Conservation (phyloP, 2,888 invertebrate genomes). For the Loripinus fragilis region DNA sequence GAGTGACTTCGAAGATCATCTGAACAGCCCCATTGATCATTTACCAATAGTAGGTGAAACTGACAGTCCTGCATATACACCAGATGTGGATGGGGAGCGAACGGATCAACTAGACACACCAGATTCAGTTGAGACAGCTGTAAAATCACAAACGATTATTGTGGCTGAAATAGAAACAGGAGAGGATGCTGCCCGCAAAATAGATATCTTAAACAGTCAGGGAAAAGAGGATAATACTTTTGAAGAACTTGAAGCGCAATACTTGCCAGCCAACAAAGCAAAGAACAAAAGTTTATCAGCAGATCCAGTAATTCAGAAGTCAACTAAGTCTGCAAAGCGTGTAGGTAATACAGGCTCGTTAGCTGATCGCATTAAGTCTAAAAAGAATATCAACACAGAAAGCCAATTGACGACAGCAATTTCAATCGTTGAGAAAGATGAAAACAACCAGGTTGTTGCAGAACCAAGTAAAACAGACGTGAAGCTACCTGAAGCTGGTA, state of each 20-base stretch:
- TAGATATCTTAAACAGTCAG: neutral
- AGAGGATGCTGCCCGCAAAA: neutral
- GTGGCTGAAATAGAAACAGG: neutral
- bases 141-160: neutral
- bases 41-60: constrained; percentile 9
- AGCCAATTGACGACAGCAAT: neutral
- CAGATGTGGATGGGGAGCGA: neutral
- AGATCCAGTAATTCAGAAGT: neutral
- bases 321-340: too few relatives aligned
- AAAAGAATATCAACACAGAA: neutral
- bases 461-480: neutral
- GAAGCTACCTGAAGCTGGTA: neutral
- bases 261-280: neutral
- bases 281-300: neutral
- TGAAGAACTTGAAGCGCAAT: neutral
- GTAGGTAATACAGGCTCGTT: neutral
- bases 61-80: constrained; percentile 9
- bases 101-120: neutral
- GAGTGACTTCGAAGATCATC: neutral
- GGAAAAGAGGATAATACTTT: neutral
- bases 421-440: neutral
- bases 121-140: neutral
- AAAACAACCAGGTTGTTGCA: neutral
- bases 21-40: neutral
- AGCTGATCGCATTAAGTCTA: constrained; percentile 7